Base-by-base conservation (phyloP, 1,140 invertebrate species). In the Heliconius hewitsoni region DNA sequence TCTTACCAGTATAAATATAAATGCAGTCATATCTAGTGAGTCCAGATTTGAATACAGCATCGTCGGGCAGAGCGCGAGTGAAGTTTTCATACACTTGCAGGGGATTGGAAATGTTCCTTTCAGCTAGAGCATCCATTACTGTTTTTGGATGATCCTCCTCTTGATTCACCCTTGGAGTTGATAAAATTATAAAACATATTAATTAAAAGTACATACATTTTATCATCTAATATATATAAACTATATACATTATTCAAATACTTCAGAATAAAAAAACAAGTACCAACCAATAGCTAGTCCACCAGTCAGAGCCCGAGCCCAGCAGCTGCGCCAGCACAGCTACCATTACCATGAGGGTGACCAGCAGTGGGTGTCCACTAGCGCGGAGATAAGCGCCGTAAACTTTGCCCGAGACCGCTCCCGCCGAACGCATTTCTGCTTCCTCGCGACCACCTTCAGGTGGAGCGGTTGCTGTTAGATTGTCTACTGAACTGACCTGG, bases 291-390 rank as follows among this genome's bases (percentile, higher is more conserved):
- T 95, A 96, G 4, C 96, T 95, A 1, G 97, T 89, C 89, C 96
- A 96, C 86, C 96, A 97, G 84, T 97, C 97, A 11, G 95, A 95
- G n/a, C 95, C 95, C 81, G 96, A 97, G 46, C 95, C 96, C 34
- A 95, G 86, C 23, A 96, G 86, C 90, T 97, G 97, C 18, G 96
- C 95, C 1, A 95, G 81, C 8, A 96, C 75, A 71, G 96, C 96
- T 2, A 97, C 86, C 6, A 95, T 16, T 3, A 95, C 42, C 86
- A 96, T 94, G 23, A 95, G 74, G 4, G 92, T 77, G 4, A 95
- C 90, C 2, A 95, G 85, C 23, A 95, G 81, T 46, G 93, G 91
- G 39, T 95, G 92, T 8, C 95, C 96, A 73, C 96, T 95, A 3
- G 96, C 96, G 13, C 93, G 91, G 74, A 97, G 95, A 85, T 97